Evolutionary conservation across 2,797 vertebrate genomes (phyloP), one percentile per base, ranked within the genome.

Genomic region (Gallinago stenura): DNA sequence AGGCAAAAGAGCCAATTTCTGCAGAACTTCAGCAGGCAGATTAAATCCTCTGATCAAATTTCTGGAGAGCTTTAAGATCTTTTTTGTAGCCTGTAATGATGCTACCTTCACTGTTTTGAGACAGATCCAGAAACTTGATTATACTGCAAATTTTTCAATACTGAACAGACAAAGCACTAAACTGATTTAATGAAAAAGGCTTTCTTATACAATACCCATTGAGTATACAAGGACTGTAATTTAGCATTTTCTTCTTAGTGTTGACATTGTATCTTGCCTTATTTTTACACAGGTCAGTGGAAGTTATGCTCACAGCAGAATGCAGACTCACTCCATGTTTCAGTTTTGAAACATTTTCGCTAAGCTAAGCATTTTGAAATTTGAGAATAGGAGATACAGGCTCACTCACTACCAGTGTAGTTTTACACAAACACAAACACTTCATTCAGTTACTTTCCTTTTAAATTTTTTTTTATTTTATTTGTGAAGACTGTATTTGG

Each of bases 291-390:
- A 65, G 69, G 56, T 84, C 83, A 79, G 53, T 86, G 89, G 82
- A 91, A 86, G 31, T 75, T 82, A 35, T 28, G 66, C 76, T 91
- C 69, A n/a, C 82, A 93, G 75, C 84, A 92, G 82, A 91, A 78
- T 71, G 57, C 50, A 73, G 60, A 22, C 81, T 82, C 66, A 43
- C 83, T 69, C 39, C 79, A 8, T 50, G 45, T 53, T 57, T 66
- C 71, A 68, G 30, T 75, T 94, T 66, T 77, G 75, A 89, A 92
- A 93, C 68, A 51, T 78, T 93, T 95, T 81, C 69, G 83, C 21
- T 35, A 45, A 54, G 60, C 50, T 90, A 79, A 86, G n/a, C 43
- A 85, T 65, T 60, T 15, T 68, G 57, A 69, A 56, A 66, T 60
- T 35, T 14, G 26, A 73, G 62, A 84, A 76, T 6, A 48, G 56